phyloP scores from a whole-genome alignment of 2,113 vertebrate species.

The Miniopterus natalensis region DNA sequence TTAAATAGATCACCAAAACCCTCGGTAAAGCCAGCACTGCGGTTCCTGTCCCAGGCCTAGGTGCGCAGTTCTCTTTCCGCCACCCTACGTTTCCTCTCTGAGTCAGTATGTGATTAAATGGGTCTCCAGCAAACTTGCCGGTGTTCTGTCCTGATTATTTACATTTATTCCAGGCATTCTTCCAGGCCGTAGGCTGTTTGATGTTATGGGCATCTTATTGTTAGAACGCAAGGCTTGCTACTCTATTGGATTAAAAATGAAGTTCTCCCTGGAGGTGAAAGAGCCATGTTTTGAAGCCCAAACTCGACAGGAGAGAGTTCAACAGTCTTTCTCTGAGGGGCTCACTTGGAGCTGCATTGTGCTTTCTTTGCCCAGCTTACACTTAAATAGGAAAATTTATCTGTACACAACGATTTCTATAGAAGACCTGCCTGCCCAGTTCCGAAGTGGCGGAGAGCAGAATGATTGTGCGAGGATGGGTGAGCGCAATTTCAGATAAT shows the following conservation, averaged over 20 bases:
- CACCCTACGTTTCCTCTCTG: accelerated
- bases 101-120: background rate
- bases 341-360: slow-evolving; percentile 18
- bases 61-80: background rate
- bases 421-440: slow-evolving; percentile 58
- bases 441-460: slow-evolving; percentile 59
- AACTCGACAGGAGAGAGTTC: background rate
- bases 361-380: slow-evolving; percentile 59
- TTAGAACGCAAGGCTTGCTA: background rate
- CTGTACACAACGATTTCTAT: slow-evolving; percentile 63
- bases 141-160: background rate
- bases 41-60: background rate
- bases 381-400: slow-evolving; percentile 53
- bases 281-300: slow-evolving; percentile 62
- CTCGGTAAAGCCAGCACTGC: background rate
- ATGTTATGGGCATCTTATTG: background rate
- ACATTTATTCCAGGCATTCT: background rate
- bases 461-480: slow-evolving; percentile 67
- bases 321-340: background rate
- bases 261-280: slow-evolving; percentile 42
- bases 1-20: background rate
- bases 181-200: background rate
- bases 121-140: background rate
- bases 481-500: slow-evolving; percentile 82
- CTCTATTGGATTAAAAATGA: slow-evolving; percentile 53